Conservation (phyloP, 2,113 vertebrate genomes). For the Solea senegalensis region DNA sequence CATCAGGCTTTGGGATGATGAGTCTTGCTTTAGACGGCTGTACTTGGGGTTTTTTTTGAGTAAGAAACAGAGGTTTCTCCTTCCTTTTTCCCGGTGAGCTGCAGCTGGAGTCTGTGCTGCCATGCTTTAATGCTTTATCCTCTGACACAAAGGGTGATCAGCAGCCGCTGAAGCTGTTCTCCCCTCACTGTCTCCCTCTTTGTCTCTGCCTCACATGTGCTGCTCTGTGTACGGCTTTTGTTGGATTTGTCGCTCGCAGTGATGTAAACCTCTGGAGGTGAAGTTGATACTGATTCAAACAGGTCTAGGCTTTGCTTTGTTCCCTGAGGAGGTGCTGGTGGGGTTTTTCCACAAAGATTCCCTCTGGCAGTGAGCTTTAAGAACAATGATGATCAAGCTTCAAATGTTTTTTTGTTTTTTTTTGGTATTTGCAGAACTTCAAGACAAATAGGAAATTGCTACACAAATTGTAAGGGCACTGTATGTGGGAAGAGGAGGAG, state of each 20-base stretch:
- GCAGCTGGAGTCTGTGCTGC: slow-evolving; percentile 17
- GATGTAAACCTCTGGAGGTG: slow-evolving; percentile 49
- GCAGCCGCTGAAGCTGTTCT: background rate
- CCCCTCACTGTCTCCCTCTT: slow-evolving; percentile 34
- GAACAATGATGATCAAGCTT: slow-evolving; percentile 26
- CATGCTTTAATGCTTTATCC: slow-evolving; percentile 44
- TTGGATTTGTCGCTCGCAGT: slow-evolving; percentile 59
- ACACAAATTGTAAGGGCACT: slow-evolving; percentile 18
- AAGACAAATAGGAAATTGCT: slow-evolving; percentile 32
- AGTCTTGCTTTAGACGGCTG: slow-evolving; percentile 13
- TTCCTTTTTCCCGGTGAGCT: background rate
- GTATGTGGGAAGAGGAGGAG: slow-evolving; percentile 9
- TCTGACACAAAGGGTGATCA: slow-evolving; percentile 64
- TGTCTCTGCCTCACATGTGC: slow-evolving; percentile 46
- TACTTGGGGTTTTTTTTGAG: background rate
- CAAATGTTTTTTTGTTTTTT: slow-evolving; percentile 9
- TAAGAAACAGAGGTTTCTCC: background rate
- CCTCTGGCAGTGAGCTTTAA: slow-evolving; percentile 44
- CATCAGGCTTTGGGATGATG: slow-evolving; percentile 22
- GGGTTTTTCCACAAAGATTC: slow-evolving; percentile 49
- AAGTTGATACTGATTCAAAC: slow-evolving; percentile 68
- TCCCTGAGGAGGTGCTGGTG: slow-evolving; percentile 41
- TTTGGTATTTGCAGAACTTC: slow-evolving; percentile 44
- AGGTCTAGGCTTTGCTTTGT: slow-evolving; percentile 57
- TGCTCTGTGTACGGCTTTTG: slow-evolving; percentile 40